Evolutionary conservation across 2,113 vertebrate species (phyloP).

Genomic region (Tenrec ecaudatus): DNA sequence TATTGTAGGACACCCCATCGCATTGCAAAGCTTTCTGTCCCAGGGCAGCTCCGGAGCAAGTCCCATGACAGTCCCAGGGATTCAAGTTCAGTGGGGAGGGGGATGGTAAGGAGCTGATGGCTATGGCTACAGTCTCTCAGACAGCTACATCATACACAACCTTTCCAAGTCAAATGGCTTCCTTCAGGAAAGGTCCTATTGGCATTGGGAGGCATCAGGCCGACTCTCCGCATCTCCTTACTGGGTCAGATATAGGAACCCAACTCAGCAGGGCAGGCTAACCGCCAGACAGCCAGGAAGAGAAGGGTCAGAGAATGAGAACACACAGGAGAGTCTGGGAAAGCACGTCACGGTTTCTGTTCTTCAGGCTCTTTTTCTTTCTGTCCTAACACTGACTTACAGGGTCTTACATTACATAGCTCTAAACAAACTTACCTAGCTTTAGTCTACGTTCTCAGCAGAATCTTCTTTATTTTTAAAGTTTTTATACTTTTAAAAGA

Average conservation of each 20-base stretch:
- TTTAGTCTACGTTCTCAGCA: conserved; percentile 57
- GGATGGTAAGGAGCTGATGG: conserved; percentile 52
- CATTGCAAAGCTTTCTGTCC: conserved; percentile 25
- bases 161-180: conserved; percentile 77
- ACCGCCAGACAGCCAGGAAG: conserved; percentile 75
- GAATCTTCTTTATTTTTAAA: background rate
- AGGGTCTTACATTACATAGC: conserved; percentile 53
- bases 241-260: conserved; percentile 76
- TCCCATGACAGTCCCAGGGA: background rate
- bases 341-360: conserved; percentile 66
- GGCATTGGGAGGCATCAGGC: conserved; percentile 71
- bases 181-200: conserved; percentile 75
- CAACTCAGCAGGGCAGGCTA: conserved; percentile 76
- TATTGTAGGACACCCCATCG: background rate
- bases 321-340: conserved; percentile 42
- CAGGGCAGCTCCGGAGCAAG: conserved; percentile 12
- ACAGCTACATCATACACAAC: conserved; percentile 66
- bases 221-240: conserved; percentile 73
- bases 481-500: conserved; percentile 46
- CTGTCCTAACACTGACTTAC: conserved; percentile 19
- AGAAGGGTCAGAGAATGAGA: conserved; percentile 63
- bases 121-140: conserved; percentile 67
- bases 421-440: conserved; percentile 58
- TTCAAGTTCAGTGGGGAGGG: conserved; percentile 46
- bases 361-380: conserved; percentile 8